phyloP scores from a whole-genome alignment of 2,888 invertebrate species.

The Nowickia ferox region DNA sequence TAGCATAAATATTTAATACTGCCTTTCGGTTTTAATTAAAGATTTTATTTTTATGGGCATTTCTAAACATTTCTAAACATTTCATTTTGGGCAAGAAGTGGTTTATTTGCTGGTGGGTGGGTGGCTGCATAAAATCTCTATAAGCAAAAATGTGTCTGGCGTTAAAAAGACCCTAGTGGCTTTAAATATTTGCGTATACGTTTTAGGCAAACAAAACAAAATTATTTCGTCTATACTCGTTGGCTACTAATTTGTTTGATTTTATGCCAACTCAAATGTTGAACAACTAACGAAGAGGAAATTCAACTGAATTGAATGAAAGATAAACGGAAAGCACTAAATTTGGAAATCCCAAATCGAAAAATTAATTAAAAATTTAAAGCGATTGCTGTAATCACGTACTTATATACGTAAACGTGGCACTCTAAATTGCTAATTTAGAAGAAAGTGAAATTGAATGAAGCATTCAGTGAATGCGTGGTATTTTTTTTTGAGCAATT shows the following conservation, averaged over 20 bases:
- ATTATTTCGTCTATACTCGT: background rate
- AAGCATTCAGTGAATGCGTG: no score
- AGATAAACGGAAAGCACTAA: slow-evolving; percentile 15
- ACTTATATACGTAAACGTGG: background rate
- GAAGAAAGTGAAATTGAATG: no score
- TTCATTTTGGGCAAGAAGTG: background rate
- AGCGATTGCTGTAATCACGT: background rate
- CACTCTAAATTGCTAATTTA: background rate
- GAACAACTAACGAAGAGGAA: background rate
- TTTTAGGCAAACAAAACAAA: slow-evolving; percentile 5
- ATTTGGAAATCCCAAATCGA: slow-evolving; percentile 29
- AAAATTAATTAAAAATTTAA: slow-evolving; percentile 47
- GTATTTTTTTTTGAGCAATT: no score
- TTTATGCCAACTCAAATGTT: slow-evolving; percentile 31
- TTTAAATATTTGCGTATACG: slow-evolving; percentile 13
- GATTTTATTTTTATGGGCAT: slow-evolving; percentile 42
- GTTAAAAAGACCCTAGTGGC: background rate
- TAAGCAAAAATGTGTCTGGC: background rate
- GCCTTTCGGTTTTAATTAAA: slow-evolving; percentile 60
- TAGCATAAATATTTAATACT: slow-evolving; percentile 58
- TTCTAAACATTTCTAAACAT: slow-evolving; percentile 43
- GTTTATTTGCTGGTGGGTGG: background rate
- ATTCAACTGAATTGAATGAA: slow-evolving; percentile 26
- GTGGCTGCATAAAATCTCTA: background rate
- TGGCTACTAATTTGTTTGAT: slow-evolving; percentile 34